Base-by-base conservation (phyloP, 2,113 vertebrate species). In the Genyomyrus donnyi region DNA sequence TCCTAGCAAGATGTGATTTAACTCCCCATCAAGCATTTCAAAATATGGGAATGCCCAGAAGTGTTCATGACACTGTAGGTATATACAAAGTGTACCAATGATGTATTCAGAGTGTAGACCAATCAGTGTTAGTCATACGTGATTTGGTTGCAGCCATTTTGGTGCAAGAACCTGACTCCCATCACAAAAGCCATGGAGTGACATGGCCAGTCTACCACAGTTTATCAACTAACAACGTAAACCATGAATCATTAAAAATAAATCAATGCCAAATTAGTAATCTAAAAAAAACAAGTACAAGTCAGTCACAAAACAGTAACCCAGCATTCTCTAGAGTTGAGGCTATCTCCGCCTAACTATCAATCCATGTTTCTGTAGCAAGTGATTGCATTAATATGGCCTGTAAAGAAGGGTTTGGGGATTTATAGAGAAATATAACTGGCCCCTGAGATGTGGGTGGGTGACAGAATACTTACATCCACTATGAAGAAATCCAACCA, bases 401-500 rank as follows among this genome's bases (percentile, higher is more conserved):
- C 50, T 10, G 46, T 35, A 24, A 27, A 27, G 58, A 42, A 13
- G 49, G 56, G 45, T 24, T 19, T n/a, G 70, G 52, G 21, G 77
- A 17, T 13, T 11, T 53, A n/a, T 21, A 45, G 2, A 66, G 77
- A 89, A 77, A 70, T 85, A 88, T 31, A 50, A 77, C 39, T 31
- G 24, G 19, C 52, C 17, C n/a, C 35, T 50, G 39, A 80, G 35
- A 39, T 3, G 46, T 52, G 56, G 77, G n/a, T 1, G 35, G 53
- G 77, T 35, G 74, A 42, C 31, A 7, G 70, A 92, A 94, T 95
- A 97, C 98, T 95, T 97, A 99, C 98, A 95, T 98, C 98, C 93
- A 99, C 98, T 89, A 99, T 99, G 95, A 99, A 98, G 97, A 99
- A 99, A 96, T 99, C 98, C 91, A 99, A 94, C 98, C 98, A 99